Evolutionary conservation across 2,888 invertebrate genomes (phyloP).

Genomic region (Athalia circularis): DNA sequence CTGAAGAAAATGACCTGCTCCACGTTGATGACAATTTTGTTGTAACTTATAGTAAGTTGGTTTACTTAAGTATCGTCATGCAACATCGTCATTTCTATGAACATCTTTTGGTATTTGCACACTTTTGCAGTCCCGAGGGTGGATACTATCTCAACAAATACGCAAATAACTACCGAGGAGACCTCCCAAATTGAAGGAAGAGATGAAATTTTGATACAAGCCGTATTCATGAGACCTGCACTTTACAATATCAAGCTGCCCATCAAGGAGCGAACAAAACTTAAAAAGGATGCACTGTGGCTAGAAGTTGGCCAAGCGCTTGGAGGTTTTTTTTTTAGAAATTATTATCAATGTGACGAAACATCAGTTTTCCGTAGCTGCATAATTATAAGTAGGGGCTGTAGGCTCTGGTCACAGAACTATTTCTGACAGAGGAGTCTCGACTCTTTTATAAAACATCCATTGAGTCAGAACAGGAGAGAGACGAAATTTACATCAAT

Average conservation of each 20-base stretch:
- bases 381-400: neutral
- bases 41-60: neutral
- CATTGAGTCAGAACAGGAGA: neutral
- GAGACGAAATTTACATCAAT: conserved; percentile 1
- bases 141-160: no score
- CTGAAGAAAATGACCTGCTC: neutral
- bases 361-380: neutral
- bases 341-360: neutral
- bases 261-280: conserved; percentile 9
- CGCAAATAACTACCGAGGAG: neutral
- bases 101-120: no score
- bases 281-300: conserved; percentile 19
- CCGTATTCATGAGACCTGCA: conserved; percentile 5
- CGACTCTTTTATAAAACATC: conserved; percentile 1
- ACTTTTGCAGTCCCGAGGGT: no score
- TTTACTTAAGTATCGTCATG: neutral
- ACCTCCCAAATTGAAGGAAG: neutral
- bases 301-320: conserved; percentile 7
- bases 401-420: no score
- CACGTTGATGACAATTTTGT: neutral
- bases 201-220: conserved; percentile 12
- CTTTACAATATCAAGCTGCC: neutral
- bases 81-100: no score
- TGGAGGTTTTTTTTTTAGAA: conserved; percentile 2
- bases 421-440: no score